A percentile compares a stretch with the other conserved stretches of the same genome.
Evolutionary conservation across 1,140 invertebrate genomes (phyloP).

Genomic region (Magallana gigas): DNA sequence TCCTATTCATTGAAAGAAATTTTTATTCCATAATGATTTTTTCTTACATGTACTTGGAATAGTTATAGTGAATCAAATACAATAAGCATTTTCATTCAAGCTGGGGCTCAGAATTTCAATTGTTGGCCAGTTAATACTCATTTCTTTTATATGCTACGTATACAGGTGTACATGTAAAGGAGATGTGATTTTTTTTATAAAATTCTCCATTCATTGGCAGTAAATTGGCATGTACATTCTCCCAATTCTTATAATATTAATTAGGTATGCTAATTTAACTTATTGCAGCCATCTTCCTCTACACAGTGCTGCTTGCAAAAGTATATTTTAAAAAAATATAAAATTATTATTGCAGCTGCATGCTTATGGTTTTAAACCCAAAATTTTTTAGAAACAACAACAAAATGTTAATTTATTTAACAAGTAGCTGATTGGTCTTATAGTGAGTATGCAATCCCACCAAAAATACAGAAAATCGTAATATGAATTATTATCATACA

Average conservation of each 20-base stretch:
- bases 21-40: not conserved
- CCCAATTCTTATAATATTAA: not conserved
- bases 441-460: no score
- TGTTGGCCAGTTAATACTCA: not conserved
- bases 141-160: not conserved
- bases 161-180: no score
- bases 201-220: not conserved
- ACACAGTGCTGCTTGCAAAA: no score
- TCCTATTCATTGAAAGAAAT: not conserved
- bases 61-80: not conserved
- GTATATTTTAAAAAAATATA: no score
- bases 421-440: no score
- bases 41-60: not conserved
- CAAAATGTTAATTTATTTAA: no score
- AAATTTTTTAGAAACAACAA: no score
- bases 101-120: not conserved
- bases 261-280: not conserved
- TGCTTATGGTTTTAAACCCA: no score
- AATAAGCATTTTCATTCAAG: not conserved
- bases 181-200: no score
- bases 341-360: no score
- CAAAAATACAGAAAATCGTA: no score
- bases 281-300: not conserved
- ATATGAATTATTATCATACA: no score
- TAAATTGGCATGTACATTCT: not conserved